These are phyloP conservation scores for Caenorhabditis imperialis DNA, from an alignment of 2,888 invertebrate genomes.

Conservation along the genomic window DNA sequence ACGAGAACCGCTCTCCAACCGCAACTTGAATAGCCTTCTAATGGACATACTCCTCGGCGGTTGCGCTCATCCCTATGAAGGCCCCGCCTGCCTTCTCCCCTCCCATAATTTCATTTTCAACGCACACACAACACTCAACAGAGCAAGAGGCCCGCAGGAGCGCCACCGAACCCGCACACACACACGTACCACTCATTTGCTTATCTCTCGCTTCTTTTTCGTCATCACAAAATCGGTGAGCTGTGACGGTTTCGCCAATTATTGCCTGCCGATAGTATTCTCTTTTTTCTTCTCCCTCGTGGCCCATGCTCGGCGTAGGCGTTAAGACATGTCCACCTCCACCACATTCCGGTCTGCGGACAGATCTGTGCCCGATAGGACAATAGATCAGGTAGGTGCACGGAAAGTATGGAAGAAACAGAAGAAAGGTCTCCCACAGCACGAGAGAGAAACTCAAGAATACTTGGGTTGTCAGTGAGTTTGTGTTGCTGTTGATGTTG, in stretches of 20 bases:
- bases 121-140: slow-evolving; percentile 52
- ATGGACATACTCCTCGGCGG: slow-evolving; percentile 55
- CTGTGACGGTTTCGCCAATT: slow-evolving; percentile 47
- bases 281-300: slow-evolving; percentile 9
- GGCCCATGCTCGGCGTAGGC: slow-evolving; percentile 2
- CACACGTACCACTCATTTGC: slow-evolving; percentile 47
- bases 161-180: slow-evolving; percentile 29
- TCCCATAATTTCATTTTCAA: slow-evolving; percentile 57
- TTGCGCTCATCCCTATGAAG: slow-evolving; percentile 48
- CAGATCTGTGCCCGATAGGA: slow-evolving; percentile 10
- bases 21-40: slow-evolving; percentile 62
- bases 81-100: slow-evolving; percentile 50
- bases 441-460: slow-evolving; percentile 6
- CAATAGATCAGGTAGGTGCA: slow-evolving; percentile 33
- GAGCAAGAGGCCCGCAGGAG: slow-evolving; percentile 49
- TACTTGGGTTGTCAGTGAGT: slow-evolving; percentile 40
- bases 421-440: slow-evolving; percentile 6
- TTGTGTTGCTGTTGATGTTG: slow-evolving; percentile 38
- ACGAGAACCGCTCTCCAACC: slow-evolving; percentile 57
- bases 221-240: slow-evolving; percentile 45
- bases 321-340: background rate
- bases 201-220: slow-evolving; percentile 23
- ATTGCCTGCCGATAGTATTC: slow-evolving; percentile 26
- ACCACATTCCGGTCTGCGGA: background rate
- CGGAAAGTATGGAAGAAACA: background rate